phyloP scores from a whole-genome alignment of 2,888 invertebrate species.

The Phrixothrix hirtus region DNA sequence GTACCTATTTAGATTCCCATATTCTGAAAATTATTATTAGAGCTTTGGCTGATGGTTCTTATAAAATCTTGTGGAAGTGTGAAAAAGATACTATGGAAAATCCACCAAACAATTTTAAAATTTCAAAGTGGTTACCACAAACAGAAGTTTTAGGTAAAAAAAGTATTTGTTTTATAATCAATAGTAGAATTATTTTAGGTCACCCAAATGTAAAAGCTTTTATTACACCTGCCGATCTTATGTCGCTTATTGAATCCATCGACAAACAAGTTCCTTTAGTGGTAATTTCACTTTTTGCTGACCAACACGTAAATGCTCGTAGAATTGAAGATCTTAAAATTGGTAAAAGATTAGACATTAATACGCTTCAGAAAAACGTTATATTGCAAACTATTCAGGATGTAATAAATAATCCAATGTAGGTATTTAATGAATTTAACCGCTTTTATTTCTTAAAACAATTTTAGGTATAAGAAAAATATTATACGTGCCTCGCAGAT shows the following conservation, averaged over 20 bases:
- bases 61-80: slow-evolving; percentile 68
- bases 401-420: slow-evolving; percentile 20
- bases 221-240: slow-evolving; percentile 27
- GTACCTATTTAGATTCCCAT: slow-evolving; percentile 53
- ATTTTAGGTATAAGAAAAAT: slow-evolving; percentile 25
- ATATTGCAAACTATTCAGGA: slow-evolving; percentile 10
- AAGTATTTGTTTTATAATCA: no score
- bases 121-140: slow-evolving; percentile 67
- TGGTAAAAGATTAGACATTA: slow-evolving; percentile 19
- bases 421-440: slow-evolving; percentile 2
- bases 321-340: slow-evolving; percentile 25
- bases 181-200: no score
- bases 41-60: slow-evolving; percentile 61
- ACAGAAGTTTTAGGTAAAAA: slow-evolving; percentile 64
- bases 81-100: slow-evolving; percentile 59
- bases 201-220: slow-evolving; percentile 31
- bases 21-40: slow-evolving; percentile 58
- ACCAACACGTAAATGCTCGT: slow-evolving; percentile 22
- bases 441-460: not conserved
- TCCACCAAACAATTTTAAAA: slow-evolving; percentile 59
- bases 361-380: slow-evolving; percentile 10
- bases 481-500: slow-evolving; percentile 11
- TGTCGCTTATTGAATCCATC: slow-evolving; percentile 24
- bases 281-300: slow-evolving; percentile 27
- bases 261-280: slow-evolving; percentile 26